phyloP scores from a whole-genome alignment of 2,888 invertebrate species.

The Meteorus colon region DNA sequence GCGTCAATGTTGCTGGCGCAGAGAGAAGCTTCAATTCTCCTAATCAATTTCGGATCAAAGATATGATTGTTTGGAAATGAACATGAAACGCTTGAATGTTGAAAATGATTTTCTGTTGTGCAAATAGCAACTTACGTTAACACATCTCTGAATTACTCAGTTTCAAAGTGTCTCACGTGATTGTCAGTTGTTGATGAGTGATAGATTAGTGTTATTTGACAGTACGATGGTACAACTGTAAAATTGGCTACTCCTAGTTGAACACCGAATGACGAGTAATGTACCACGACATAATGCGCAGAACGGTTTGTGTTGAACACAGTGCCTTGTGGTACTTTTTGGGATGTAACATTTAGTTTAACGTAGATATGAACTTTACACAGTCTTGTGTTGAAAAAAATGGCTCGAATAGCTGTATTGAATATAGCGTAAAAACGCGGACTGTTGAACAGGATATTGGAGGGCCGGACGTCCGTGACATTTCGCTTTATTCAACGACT shows the following conservation, averaged over 20 bases:
- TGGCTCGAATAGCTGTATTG: not conserved
- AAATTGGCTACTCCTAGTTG: not conserved
- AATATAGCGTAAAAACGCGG: not conserved
- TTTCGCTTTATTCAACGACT: conserved; percentile 11
- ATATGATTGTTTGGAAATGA: too few species aligned
- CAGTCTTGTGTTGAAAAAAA: not conserved
- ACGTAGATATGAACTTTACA: not conserved
- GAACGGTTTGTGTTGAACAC: not conserved
- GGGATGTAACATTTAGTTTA: not conserved
- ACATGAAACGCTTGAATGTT: too few species aligned
- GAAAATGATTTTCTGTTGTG: too few species aligned
- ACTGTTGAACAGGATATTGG: conserved; percentile 6
- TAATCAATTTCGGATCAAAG: too few species aligned
- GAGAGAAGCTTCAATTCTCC: too few species aligned
- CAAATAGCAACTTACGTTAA: too few species aligned
- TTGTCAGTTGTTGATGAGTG: not conserved
- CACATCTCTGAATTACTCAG: too few species aligned
- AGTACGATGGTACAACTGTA: not conserved
- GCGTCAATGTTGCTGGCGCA: too few species aligned
- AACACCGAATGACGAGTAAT: not conserved
- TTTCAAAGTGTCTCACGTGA: too few species aligned
- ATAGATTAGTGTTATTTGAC: not conserved
- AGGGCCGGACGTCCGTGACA: not conserved
- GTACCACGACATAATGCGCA: not conserved
- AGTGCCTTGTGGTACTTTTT: not conserved